These are phyloP conservation scores for Goniozus legneri DNA, from an alignment of 1,140 invertebrate genomes.

Conservation along the genomic window DNA sequence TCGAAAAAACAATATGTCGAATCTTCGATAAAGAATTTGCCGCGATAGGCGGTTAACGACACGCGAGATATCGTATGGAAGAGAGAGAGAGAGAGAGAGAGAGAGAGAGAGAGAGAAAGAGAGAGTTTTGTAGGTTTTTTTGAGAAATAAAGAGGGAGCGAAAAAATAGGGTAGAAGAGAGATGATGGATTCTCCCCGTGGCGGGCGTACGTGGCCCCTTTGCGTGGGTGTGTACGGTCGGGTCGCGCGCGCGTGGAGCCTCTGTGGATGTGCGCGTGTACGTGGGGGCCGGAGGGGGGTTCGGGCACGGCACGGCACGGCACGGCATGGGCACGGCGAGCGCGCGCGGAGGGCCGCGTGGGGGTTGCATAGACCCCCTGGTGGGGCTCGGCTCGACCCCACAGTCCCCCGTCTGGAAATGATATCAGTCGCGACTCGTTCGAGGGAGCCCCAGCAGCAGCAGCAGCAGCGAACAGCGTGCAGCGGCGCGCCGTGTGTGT, in stretches of 20 bases:
- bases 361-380: conserved; percentile 35
- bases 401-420: conserved; percentile 47
- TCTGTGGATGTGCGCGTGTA: neutral
- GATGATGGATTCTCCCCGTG: conserved; percentile 15
- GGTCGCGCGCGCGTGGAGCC: neutral
- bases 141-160: conserved; percentile 8
- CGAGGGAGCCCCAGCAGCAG: conserved; percentile 43
- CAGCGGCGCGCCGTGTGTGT: too few relatives aligned
- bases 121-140: conserved; percentile 10
- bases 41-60: too few relatives aligned
- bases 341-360: conserved; percentile 22
- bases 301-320: conserved; percentile 22
- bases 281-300: conserved; percentile 23
- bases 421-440: conserved; percentile 48
- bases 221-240: too few relatives aligned
- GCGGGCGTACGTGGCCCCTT: conserved; percentile 13
- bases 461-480: too few relatives aligned
- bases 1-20: too few relatives aligned
- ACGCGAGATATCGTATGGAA: too few relatives aligned
- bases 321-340: conserved; percentile 15
- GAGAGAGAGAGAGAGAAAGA: conserved; percentile 7
- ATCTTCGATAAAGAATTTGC: too few relatives aligned
- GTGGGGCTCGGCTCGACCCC: conserved; percentile 35
- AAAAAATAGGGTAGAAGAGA: conserved; percentile 2
- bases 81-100: conserved; percentile 6